Conservation (phyloP, 35 echinoderm and acorn worm species). For the Hemicentrotus pulcherrimus region DNA sequence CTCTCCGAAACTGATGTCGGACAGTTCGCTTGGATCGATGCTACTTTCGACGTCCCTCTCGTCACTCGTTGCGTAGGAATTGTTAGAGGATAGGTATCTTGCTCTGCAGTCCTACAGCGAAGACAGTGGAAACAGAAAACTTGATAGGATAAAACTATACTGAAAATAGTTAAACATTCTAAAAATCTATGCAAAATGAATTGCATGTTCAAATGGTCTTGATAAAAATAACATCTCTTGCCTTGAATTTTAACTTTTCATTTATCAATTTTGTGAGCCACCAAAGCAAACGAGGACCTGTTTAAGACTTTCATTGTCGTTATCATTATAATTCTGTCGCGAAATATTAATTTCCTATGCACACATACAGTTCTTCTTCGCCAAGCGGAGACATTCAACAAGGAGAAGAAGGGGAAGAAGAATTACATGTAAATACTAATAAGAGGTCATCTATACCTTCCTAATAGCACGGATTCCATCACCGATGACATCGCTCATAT, state of each 20-base stretch:
- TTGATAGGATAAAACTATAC: neutral
- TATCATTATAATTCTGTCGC: no score
- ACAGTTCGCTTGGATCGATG: neutral
- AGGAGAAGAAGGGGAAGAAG: no score
- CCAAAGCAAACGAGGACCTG: no score
- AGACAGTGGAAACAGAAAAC: neutral
- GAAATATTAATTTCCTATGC: no score
- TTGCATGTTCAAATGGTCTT: no score
- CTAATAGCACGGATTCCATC: slow-evolving; percentile 24
- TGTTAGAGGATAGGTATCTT: neutral
- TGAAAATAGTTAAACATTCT: neutral
- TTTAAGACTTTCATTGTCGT: no score
- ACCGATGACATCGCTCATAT: neutral
- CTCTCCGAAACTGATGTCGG: neutral
- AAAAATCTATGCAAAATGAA: neutral
- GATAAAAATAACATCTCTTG: no score
- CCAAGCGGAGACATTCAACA: no score
- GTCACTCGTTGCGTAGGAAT: neutral
- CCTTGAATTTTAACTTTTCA: no score
- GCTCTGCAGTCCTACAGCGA: neutral
- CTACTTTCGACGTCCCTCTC: neutral
- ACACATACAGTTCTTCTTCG: no score
- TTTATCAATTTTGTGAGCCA: no score
- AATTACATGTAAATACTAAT: neutral
- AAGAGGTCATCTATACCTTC: neutral